Evolutionary conservation across 2,797 vertebrate genomes (phyloP), one percentile per base, ranked within the genome.

Genomic region (Etheostoma perlongum): DNA sequence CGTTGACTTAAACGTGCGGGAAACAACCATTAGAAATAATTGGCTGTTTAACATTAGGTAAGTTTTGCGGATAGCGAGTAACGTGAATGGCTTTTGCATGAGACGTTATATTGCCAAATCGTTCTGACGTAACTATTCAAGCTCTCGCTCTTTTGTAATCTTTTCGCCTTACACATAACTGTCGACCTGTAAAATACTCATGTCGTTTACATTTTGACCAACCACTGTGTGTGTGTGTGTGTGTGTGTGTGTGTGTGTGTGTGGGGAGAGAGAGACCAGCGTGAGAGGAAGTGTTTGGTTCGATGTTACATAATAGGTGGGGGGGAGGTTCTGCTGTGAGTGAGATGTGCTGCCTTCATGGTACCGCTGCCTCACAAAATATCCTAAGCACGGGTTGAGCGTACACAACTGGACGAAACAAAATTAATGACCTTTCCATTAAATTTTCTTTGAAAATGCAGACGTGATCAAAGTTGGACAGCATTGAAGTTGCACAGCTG

Each of bases 271-370:
- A 27, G 27, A 27, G 27, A 42, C 30, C 57, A 27, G 23, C 70
- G 68, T 52, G 72, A 76, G 75, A 83, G 86, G 82, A 88, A 88
- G 90, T 87, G 83, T 77, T 16, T 76, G 27, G 27, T 83, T 13
- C 73, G 64, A 54, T 66, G 88, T 94, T 95, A 90, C 90, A 91
- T 95, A 95, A 95, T 81, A 59, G 2, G 11, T 23, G 6, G 3
- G 55, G 4, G 27, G 2, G 7, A 16, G 7, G 42, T 6, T 16
- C 14, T 76, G 68, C 71, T 65, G 61, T 73, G 52, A 18, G n/a
- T 4, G 47, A 51, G 48, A 4, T 33, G 54, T 71, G 74, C 36
- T 83, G 79, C 79, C 19, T 88, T 89, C 79, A 84, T 1, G 55
- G 58, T 3, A 12, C 36, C 55, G 5, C 27, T 66, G 51, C 51